A percentile compares a stretch with the other conserved stretches of the same genome.
phyloP scores from a whole-genome alignment of 2,797 vertebrate species.

The Philypnodon macrostomus region DNA sequence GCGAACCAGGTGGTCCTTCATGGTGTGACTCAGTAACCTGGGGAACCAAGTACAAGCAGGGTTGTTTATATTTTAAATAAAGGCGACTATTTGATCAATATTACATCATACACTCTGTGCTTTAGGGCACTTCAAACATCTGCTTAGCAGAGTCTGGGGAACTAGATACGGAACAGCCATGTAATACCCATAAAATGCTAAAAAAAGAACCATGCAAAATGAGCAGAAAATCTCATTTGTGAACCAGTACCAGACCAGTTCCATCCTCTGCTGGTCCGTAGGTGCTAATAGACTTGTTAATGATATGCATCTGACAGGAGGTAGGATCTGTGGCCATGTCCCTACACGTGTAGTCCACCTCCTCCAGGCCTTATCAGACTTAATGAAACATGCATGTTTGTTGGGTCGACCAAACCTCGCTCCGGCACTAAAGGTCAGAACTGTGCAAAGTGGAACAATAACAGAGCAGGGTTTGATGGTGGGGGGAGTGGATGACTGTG shows the following conservation, averaged over 20 bases:
- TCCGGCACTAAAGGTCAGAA: constrained; percentile 82
- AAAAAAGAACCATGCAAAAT: constrained; percentile 57
- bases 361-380: constrained; percentile 78
- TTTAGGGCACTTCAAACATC: constrained; percentile 28
- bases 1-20: constrained; percentile 98
- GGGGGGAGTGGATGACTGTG: constrained; percentile 29
- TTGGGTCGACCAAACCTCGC: constrained; percentile 74
- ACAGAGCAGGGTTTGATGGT: constrained; percentile 75
- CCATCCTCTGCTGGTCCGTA: constrained; percentile 25
- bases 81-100: background rate
- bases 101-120: constrained; percentile 12
- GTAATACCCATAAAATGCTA: constrained; percentile 58
- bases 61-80: background rate
- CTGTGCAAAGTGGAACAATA: constrained; percentile 89
- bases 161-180: constrained; percentile 34
- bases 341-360: constrained; percentile 68
- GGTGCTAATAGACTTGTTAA: constrained; percentile 81
- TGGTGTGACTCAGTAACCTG: constrained; percentile 96
- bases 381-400: constrained; percentile 80
- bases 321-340: constrained; percentile 69
- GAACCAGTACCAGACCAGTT: constrained; percentile 38
- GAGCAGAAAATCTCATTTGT: constrained; percentile 74
- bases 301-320: constrained; percentile 77
- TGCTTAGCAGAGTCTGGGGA: constrained; percentile 28
- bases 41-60: background rate